phyloP scores from a whole-genome alignment of 2,797 vertebrate species.

The Aratinga solstitialis region DNA sequence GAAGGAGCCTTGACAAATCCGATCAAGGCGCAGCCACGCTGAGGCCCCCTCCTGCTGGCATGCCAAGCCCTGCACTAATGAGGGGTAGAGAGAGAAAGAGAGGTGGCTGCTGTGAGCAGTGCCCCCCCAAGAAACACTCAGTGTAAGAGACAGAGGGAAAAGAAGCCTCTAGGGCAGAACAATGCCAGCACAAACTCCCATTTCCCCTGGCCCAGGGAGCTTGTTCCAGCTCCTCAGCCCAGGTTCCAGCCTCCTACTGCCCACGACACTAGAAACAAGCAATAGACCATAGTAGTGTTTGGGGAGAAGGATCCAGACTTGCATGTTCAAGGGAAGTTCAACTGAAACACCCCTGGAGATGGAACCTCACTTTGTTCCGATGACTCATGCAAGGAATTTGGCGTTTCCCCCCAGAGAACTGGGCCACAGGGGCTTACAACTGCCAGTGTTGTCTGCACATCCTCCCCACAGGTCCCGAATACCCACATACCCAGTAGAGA shows the following conservation, averaged over 20 bases:
- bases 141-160: background rate
- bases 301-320: background rate
- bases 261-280: background rate
- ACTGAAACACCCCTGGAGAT: background rate
- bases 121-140: constrained; percentile 5
- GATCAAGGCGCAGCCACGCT: constrained; percentile 57
- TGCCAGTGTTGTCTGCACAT: background rate
- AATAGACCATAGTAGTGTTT: background rate
- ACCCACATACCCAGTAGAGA: background rate
- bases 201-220: background rate
- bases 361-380: background rate
- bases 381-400: background rate
- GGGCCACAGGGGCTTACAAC: background rate
- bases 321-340: background rate
- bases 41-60: constrained; percentile 63
- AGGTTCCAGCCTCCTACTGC: background rate
- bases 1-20: constrained; percentile 74
- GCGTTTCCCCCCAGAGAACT: background rate
- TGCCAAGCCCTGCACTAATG: constrained; percentile 64
- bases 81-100: constrained; percentile 23
- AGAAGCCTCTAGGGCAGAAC: background rate
- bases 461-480: background rate
- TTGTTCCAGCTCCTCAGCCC: background rate
- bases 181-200: background rate
- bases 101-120: constrained; percentile 1